Base-by-base conservation (phyloP, 1,140 invertebrate species). In the Microplitis mediator region DNA sequence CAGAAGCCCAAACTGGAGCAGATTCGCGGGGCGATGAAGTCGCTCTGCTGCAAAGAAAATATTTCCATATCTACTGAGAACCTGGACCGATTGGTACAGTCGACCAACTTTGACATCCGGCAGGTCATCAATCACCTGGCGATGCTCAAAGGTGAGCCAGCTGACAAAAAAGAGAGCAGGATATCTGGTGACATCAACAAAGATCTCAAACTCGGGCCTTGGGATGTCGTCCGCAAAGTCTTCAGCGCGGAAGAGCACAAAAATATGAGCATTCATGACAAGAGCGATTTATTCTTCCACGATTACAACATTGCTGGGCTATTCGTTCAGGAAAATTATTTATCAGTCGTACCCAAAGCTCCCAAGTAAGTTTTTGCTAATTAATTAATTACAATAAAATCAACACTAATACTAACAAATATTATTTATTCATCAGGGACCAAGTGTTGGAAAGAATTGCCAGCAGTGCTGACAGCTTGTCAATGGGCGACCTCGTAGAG, bases 271-370 rank as follows among this genome's bases (percentile, higher is more conserved):
- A 87, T 97, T 2, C 87, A 92, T 77, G 95, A 99, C 78, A 98
- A 97, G 86, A 93, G 91, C 60, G 93, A 95, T 81, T 85, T 99
- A 52, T 99, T 99, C 87, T 99, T 99, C 87, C 92, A 96, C 76
- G 98, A 99, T 88, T 99, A 99, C 86, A 97, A 91, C 80, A 90
- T 99, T 71, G 93, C 92, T 4, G 95, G 97, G 6, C 88, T 99
- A 16, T 99, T 99, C 88, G 95, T 99, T 0, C 97, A 99, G 82
- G 98, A 99, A 84, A 99, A 99, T 88, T 99, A 99, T 88, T 87
- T 95, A 0, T 89, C 89, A 64, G 93, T 94, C 0, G 79, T 84
- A 13, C 94, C 95, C 0, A 86, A 90, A 62, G 90, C 88, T 67
- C 90, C 91, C 36, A 91, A 90, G 92, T 94, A 86, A 85, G 86